Base-by-base conservation (phyloP, 2,888 invertebrate genomes). In the Tolmerus cingulatus region DNA sequence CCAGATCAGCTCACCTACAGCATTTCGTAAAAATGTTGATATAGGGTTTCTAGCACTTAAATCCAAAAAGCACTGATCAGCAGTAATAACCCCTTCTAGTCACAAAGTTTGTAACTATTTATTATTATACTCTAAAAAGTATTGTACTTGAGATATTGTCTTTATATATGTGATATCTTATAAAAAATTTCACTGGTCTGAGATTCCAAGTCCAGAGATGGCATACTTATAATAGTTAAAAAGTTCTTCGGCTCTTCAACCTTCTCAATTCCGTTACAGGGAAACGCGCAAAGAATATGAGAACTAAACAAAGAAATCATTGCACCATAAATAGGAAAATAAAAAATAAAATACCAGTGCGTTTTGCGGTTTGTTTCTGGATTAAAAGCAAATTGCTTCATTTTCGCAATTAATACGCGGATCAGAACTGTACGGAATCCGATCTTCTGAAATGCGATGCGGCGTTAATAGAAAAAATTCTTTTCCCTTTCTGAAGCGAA, bases 381-480 rank as follows among this genome's bases (percentile, higher is more conserved):
- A 51, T 79, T 79, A 46, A 79, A 79, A 79, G 79, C 51, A 79
- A 79, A 79, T 79, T 79, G 51, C 51, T 79, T 46, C 51, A 79
- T 51, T 79, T 51, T 51, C 51, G 79, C 79, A 46, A 79, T 79
- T 79, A 79, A 79, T 51, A 79, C 51, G 14, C 79, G 30, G 12
- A 46, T 7, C 51, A 51, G 19, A 51, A 27, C 12, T 14, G 4
- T 37, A 16, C 40, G 79, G 46, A 51, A 79, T 14, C 27, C 8
- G 46, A 79, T 46, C 40, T 19, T 27, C 40, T 66, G 79, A 30
- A 79, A 79, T 79, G 79, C 30, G 23, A 79, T 79, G 40, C 79
- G 46, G 79, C 55, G 51, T 79, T 51, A 79, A 79, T 79, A 79
- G 79, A 51, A 79, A 55, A 66, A 79, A 79, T 79, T 79, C 79